phyloP scores from a whole-genome alignment of 1,140 invertebrate species.

The Leptinotarsa undecemlineata region DNA sequence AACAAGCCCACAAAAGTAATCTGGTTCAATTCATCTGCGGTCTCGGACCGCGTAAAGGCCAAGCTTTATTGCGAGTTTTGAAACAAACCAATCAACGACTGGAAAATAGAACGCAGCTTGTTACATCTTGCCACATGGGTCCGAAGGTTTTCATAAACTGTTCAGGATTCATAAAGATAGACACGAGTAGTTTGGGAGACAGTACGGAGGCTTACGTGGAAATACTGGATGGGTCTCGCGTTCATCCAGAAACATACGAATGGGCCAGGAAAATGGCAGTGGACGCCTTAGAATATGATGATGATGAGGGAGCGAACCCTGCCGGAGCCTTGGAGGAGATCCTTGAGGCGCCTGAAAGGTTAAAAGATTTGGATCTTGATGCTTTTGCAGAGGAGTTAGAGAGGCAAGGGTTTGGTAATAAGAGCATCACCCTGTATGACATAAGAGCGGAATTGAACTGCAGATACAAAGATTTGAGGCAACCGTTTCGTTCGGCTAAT shows the following conservation, averaged over 20 bases:
- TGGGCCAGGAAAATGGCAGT: slow-evolving; percentile 99
- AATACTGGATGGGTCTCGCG: slow-evolving; percentile 94
- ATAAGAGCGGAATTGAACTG: slow-evolving; percentile 94
- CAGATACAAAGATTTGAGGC: slow-evolving; percentile 92
- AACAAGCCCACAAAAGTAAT: slow-evolving; percentile 83
- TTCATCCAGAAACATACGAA: slow-evolving; percentile 99
- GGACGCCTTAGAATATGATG: slow-evolving; percentile 97
- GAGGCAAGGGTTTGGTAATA: slow-evolving; percentile 81
- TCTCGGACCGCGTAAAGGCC: slow-evolving; percentile 92
- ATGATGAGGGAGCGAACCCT: slow-evolving; percentile 94
- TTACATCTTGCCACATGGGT: slow-evolving; percentile 94
- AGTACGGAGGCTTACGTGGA: slow-evolving; percentile 93
- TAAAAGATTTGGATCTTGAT: slow-evolving; percentile 97
- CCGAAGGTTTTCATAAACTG: slow-evolving; percentile 99
- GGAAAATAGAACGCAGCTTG: slow-evolving; percentile 93
- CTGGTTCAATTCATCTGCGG: slow-evolving; percentile 98
- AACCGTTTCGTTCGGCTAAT: slow-evolving; percentile 76
- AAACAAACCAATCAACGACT: slow-evolving; percentile 92
- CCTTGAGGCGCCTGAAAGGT: slow-evolving; percentile 88
- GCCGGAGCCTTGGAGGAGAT: slow-evolving; percentile 97
- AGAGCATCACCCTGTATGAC: slow-evolving; percentile 96
- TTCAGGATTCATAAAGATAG: slow-evolving; percentile 97
- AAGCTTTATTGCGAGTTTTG: slow-evolving; percentile 85
- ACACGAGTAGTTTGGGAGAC: slow-evolving; percentile 92
- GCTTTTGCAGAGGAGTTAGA: slow-evolving; percentile 98